Base-by-base conservation (phyloP, 2,797 vertebrate genomes). In the Serranus cabrilla region DNA sequence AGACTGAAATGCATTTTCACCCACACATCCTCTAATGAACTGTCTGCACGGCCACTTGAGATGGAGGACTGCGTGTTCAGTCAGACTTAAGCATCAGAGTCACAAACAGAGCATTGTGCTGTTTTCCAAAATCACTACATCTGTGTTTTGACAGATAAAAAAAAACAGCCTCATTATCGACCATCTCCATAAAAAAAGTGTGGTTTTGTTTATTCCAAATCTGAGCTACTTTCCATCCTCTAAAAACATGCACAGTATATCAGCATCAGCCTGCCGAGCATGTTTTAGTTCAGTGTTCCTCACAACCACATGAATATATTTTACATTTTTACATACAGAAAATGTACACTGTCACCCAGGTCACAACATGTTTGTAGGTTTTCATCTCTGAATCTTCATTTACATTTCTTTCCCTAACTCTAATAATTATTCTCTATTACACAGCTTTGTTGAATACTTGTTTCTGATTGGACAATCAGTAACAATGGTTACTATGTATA, bases 21-120 rank as follows among this genome's bases (percentile, higher is more conserved):
- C 84, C 76, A 77, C 75, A 37, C 67, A 72, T 61, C 60, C 64
- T 66, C 73, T 73, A 81, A 87, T 72, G 76, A 82, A 70, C 52
- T 64, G 78, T 67, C 59, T 64, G 71, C 7, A 34, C 7, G 34
- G 62, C 65, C 56, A 56, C 70, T 75, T 51, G 68, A 75, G 64
- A 73, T 42, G n/a, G 25, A 76, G 62, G 61, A 71, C 57, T 23
- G 20, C 66, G 11, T 74, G 71, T 71, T 82, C 74, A 39, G 37
- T 71, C 68, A 61, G 64, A 68, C 46, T 55, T 57, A 6, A 74
- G 43, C 40, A n/a, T 47, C 63, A 27, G 3, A 27, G 3, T 56
- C 51, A 64, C 49, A 58, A 78, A 85, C 57, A 62, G 39, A 69
- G 11, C 11, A 9, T 21, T 49, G 49, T 9, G 27, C 37, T 61